phyloP scores from a whole-genome alignment of 1,140 invertebrate species.

The Drosophila virilis region DNA sequence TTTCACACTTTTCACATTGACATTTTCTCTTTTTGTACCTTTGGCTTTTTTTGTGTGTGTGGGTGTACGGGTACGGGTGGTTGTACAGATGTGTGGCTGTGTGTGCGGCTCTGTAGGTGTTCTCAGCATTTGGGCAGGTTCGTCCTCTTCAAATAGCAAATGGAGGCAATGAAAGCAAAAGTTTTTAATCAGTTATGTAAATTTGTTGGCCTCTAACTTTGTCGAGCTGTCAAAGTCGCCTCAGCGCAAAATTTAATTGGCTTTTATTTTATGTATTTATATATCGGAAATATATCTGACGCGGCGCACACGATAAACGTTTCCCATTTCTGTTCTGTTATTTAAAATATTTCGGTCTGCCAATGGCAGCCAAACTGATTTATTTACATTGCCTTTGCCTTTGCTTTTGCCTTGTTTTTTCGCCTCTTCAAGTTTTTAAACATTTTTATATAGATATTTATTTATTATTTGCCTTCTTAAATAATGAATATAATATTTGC shows the following conservation, averaged over 20 bases:
- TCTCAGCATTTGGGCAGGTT: slow-evolving; percentile 2
- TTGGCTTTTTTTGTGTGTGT: not conserved
- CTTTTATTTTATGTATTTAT: slow-evolving; percentile 58
- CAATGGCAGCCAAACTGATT: slow-evolving; percentile 32
- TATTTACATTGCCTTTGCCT: slow-evolving; percentile 19
- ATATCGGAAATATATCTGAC: slow-evolving; percentile 21
- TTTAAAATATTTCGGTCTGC: slow-evolving; percentile 6
- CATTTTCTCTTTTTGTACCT: slow-evolving; percentile 11
- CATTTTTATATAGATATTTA: not conserved
- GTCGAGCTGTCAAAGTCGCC: slow-evolving; percentile 27
- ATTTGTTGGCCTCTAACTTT: slow-evolving; percentile 61
- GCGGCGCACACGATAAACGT: slow-evolving; percentile 1
- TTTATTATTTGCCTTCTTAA: not conserved
- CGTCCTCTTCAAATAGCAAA: slow-evolving; percentile 43
- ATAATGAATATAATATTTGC: slow-evolving; percentile 19
- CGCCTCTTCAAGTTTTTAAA: not conserved
- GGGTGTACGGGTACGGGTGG: not conserved
- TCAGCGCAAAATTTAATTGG: slow-evolving; percentile 39
- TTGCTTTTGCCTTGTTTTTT: not conserved
- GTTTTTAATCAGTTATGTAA: slow-evolving; percentile 81
- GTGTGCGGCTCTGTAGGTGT: not conserved
- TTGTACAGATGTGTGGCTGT: not conserved
- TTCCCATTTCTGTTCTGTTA: slow-evolving; percentile 12
- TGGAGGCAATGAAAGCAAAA: slow-evolving; percentile 52
- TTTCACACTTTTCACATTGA: slow-evolving; percentile 54